These are phyloP conservation scores for Rhagoletis pomonella DNA, from an alignment of 1,140 invertebrate species.

Conservation along the genomic window DNA sequence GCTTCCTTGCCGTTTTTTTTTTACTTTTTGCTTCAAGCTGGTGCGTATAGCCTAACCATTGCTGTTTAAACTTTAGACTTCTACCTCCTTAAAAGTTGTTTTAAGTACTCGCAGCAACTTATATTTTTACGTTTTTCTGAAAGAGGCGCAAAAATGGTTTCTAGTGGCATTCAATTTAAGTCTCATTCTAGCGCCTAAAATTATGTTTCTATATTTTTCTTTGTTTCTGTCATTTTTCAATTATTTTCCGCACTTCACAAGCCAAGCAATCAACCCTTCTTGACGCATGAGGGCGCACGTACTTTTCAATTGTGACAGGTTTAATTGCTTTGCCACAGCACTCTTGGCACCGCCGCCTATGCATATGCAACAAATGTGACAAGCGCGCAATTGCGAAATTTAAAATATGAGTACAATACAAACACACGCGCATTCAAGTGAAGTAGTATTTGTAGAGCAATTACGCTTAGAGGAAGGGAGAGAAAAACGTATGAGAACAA, in stretches of 20 bases:
- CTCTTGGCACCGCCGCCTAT: background rate
- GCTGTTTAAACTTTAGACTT: background rate
- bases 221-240: background rate
- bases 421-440: background rate
- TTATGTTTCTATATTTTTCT: background rate
- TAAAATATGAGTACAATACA: too few species aligned
- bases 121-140: too few species aligned
- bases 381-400: background rate
- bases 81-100: too few species aligned
- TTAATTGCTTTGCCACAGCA: background rate
- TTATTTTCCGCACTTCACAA: background rate
- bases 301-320: background rate
- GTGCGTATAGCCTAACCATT: background rate
- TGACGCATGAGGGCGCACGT: background rate
- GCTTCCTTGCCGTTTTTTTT: too few species aligned
- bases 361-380: conserved; percentile 15
- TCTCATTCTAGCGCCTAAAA: background rate
- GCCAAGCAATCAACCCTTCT: background rate
- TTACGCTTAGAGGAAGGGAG: background rate
- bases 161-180: too few species aligned
- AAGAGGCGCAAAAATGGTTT: too few species aligned
- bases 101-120: too few species aligned
- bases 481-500: background rate
- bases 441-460: background rate
- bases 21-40: too few species aligned